These are phyloP conservation scores for Drosophila conformis DNA, from an alignment of 2,888 invertebrate genomes.

Conservation along the genomic window DNA sequence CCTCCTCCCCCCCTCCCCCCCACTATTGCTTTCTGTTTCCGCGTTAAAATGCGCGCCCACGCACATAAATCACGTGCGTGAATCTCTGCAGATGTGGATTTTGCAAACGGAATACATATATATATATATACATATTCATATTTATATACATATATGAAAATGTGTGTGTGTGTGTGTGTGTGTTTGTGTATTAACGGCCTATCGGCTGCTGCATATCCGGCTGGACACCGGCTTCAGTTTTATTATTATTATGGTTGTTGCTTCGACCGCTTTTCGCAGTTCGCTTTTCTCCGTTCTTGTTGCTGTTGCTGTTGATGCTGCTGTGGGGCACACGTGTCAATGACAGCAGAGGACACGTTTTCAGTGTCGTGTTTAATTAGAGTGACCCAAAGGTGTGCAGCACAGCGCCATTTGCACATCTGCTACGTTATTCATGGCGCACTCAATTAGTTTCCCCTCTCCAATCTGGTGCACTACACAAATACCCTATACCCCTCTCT, in stretches of 20 bases:
- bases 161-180: conserved; percentile 2
- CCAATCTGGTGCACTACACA: background rate
- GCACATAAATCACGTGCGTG: conserved; percentile 79
- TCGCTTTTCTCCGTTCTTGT: conserved; percentile 29
- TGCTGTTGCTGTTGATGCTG: conserved; percentile 37
- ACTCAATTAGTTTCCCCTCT: background rate
- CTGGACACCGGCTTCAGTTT: conserved; percentile 58
- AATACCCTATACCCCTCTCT: conserved; percentile 10
- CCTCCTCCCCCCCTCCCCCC: background rate
- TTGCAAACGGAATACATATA: conserved; percentile 56
- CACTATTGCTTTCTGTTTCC: conserved; percentile 19
- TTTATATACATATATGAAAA: accelerated
- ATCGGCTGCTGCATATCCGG: conserved; percentile 77
- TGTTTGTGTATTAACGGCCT: conserved; percentile 72
- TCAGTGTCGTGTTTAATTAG: conserved; percentile 79
- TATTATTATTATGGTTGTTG: conserved; percentile 54
- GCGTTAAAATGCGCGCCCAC: conserved; percentile 79
- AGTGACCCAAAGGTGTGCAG: conserved; percentile 68
- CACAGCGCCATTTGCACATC: conserved; percentile 33
- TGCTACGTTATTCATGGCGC: conserved; percentile 39
- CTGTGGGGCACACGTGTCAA: conserved; percentile 70
- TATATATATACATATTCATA: background rate
- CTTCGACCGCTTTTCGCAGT: conserved; percentile 24
- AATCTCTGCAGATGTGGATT: conserved; percentile 55
- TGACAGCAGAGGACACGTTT: conserved; percentile 76